A percentile compares a stretch with the other conserved stretches of the same genome.
phyloP scores from a whole-genome alignment of 2,888 invertebrate genomes.

The Myathropa florea region DNA sequence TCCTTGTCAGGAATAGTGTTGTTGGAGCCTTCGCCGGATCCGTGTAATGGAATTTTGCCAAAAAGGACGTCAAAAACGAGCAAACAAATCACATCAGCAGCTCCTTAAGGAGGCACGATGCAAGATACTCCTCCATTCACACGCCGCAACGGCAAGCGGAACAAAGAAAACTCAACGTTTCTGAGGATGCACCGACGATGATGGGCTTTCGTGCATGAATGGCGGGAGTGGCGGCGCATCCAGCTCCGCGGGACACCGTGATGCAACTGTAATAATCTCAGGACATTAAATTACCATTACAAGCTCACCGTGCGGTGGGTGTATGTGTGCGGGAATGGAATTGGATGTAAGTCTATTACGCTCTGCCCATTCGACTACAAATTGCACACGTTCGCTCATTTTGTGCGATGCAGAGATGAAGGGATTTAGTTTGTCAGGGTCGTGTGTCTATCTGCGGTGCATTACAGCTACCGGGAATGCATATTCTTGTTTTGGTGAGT shows the following conservation, averaged over 20 bases:
- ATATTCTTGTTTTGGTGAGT: neutral
- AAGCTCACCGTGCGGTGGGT: neutral
- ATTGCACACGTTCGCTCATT: conserved; percentile 7
- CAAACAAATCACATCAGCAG: conserved; percentile 21
- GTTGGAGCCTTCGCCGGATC: neutral
- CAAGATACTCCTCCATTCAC: neutral
- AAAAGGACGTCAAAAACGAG: conserved; percentile 28
- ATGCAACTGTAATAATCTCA: conserved; percentile 24
- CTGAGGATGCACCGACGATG: conserved; percentile 21
- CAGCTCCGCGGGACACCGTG: neutral
- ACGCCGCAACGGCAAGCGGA: neutral
- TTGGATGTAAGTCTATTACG: conserved; percentile 26
- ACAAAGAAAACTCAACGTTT: conserved; percentile 9
- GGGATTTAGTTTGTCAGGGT: neutral
- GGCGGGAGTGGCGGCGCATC: neutral
- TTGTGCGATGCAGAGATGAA: neutral
- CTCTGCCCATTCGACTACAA: conserved; percentile 24
- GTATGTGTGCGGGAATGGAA: neutral
- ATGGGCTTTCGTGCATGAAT: conserved; percentile 3
- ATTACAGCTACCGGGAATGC: conserved; percentile 1
- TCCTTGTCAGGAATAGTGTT: neutral
- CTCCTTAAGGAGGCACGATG: conserved; percentile 17
- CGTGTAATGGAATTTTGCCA: conserved; percentile 42
- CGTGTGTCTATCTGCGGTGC: neutral
- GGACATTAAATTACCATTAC: conserved; percentile 57